Conservation (phyloP, 2,113 vertebrate species). For the Chinchilla lanigera region DNA sequence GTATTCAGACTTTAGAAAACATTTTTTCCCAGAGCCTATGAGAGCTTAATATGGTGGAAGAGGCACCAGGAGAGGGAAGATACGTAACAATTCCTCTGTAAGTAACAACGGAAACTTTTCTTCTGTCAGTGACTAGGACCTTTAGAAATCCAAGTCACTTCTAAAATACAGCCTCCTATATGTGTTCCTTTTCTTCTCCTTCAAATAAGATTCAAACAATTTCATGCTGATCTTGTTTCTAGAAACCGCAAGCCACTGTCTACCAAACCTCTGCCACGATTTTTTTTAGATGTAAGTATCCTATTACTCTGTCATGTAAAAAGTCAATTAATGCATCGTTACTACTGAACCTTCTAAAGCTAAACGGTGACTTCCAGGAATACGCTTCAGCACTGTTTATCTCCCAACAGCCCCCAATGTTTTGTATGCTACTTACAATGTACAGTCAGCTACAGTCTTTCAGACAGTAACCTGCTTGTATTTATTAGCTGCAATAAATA, state of each 20-base stretch:
- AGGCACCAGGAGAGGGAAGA: background rate
- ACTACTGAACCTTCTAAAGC: constrained; percentile 77
- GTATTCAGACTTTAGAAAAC: constrained; percentile 83
- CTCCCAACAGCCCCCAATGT: constrained; percentile 60
- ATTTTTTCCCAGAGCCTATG: constrained; percentile 54
- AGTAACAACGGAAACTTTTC: constrained; percentile 72
- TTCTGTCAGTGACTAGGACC: background rate
- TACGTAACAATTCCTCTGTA: constrained; percentile 74
- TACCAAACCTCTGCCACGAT: constrained; percentile 69
- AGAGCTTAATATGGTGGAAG: background rate
- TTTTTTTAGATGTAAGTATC: constrained; percentile 75
- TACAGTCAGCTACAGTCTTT: constrained; percentile 57
- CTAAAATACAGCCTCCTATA: background rate
- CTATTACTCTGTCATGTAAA: constrained; percentile 79
- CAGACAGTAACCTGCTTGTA: constrained; percentile 13
- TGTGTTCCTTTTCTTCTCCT: background rate
- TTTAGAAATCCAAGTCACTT: constrained; percentile 5
- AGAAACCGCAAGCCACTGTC: constrained; percentile 60
- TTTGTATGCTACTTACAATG: constrained; percentile 43
- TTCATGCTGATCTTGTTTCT: constrained; percentile 52
- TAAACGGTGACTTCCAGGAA: constrained; percentile 78
- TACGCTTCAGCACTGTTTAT: constrained; percentile 49
- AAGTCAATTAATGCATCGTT: constrained; percentile 85
- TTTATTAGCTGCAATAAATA: constrained; percentile 61
- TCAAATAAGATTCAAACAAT: constrained; percentile 45